Conservation (phyloP, 2,113 vertebrate genomes). For the Xenotilapia leptura region DNA sequence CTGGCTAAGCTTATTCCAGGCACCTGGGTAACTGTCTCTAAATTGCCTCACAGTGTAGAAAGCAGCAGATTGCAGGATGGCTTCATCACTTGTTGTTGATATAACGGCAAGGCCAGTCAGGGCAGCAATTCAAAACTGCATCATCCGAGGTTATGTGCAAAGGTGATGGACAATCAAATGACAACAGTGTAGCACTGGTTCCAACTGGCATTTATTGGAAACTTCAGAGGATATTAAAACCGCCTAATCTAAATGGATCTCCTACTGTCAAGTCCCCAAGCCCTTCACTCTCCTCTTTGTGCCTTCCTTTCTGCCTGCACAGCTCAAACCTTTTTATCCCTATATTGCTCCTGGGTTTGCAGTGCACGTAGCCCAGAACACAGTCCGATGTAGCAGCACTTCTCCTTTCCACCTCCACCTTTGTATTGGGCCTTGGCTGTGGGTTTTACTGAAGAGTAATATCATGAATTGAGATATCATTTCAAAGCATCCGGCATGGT, state of each 20-base stretch:
- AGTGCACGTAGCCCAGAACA: neutral
- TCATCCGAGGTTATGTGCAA: neutral
- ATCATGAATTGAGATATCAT: constrained; percentile 38
- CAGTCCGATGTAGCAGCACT: neutral
- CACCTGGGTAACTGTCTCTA: neutral
- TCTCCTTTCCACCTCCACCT: neutral
- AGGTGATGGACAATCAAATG: constrained; percentile 31
- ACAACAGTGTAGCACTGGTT: neutral
- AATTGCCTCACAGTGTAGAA: neutral
- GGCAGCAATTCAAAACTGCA: constrained; percentile 6
- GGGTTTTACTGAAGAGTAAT: constrained; percentile 22
- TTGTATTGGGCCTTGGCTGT: neutral
- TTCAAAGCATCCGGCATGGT: constrained; percentile 25
- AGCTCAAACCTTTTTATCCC: constrained; percentile 44
- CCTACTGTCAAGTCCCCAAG: constrained; percentile 22
- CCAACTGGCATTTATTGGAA: constrained; percentile 30
- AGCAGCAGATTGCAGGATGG: constrained; percentile 5
- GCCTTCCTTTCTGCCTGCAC: neutral
- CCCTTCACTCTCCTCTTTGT: neutral
- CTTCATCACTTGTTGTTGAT: constrained; percentile 29
- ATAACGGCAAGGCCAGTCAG: neutral
- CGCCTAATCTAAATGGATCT: constrained; percentile 58
- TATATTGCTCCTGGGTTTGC: constrained; percentile 12
- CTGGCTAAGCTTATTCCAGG: neutral
- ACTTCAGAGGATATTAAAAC: constrained; percentile 56